Evolutionary conservation across 1,140 invertebrate genomes (phyloP), one percentile per base, ranked within the genome.

Genomic region (Adoxophyes honmai): DNA sequence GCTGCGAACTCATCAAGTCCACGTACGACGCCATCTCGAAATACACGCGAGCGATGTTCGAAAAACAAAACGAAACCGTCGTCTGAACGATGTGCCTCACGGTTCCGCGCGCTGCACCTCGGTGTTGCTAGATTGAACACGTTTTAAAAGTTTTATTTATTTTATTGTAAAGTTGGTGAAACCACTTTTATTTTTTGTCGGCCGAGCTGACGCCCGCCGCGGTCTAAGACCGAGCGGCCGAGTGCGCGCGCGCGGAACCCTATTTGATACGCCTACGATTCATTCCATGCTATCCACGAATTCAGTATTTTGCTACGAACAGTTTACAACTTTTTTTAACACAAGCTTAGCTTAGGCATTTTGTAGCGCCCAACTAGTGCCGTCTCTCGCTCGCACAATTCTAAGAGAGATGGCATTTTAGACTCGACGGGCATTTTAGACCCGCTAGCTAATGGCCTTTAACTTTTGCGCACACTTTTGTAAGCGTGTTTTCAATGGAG

Each of bases 11-110:
- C n/a, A 80, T 88, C 14, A 86, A 86, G 48, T 78, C 80, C 6
- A 86, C 86, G 5, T 88, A 88, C 62, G 86, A 86, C 38, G 83
- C 72, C 1, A 88, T 88, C 33, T 70, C 81, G n/a, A 86, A 84
- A 61, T 88, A 86, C 48, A 86, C 85, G 11, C 70, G 83, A 16
- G 83, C 85, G 11, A 83, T 86, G 79, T 86, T 88, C 68, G 85
- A 86, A 18, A 83, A 80, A 55, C 75, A 81, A 60, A 78, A 79
- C 63, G 85, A 88, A 69, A 85, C 83, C 36, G 85, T 86, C 62
- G 85, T 88, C 15, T 88, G 63, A 83, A 66, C 60, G 64, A 70
- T 67, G 70, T 67, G 70, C 67, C 68, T 79, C 64, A 35, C 62
- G 34, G n/a, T 59, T 16, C 42, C 42, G 16, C 42, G 18, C 21